phyloP scores from a whole-genome alignment of 2,888 invertebrate species.

The Diplazon laetatorius region DNA sequence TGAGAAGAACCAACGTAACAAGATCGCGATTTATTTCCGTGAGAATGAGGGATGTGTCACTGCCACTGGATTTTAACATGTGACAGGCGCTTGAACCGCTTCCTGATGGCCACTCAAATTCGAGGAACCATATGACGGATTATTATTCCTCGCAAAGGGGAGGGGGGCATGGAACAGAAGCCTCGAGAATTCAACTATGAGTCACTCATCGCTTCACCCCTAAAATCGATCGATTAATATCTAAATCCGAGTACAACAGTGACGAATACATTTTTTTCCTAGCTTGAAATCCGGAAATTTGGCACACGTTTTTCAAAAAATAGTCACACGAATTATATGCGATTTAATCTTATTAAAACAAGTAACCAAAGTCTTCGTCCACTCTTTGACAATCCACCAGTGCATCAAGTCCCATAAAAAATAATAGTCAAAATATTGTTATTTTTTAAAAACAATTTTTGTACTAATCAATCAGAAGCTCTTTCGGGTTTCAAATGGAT shows the following conservation, averaged over 20 bases:
- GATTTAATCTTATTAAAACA: too few relatives aligned
- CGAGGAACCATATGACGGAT: conserved; percentile 43
- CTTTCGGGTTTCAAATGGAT: too few relatives aligned
- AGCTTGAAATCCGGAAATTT: too few relatives aligned
- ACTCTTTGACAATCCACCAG: too few relatives aligned
- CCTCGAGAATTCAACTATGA: conserved; percentile 36
- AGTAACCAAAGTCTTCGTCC: too few relatives aligned
- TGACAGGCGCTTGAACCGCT: conserved; percentile 11
- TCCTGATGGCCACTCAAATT: conserved; percentile 28
- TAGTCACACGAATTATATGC: conserved; percentile 15
- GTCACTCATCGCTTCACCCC: conserved; percentile 37
- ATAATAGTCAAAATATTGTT: too few relatives aligned
- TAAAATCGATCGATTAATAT: conserved; percentile 32
- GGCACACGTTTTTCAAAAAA: too few relatives aligned
- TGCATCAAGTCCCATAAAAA: too few relatives aligned
- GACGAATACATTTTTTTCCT: too few relatives aligned
- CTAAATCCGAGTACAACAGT: conserved; percentile 1
- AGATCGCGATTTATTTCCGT: conserved; percentile 49
- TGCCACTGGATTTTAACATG: conserved; percentile 41
- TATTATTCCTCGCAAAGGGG: conserved; percentile 32
- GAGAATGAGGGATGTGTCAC: conserved; percentile 49
- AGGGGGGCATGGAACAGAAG: too few relatives aligned
- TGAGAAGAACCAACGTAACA: conserved; percentile 42
- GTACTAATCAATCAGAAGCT: too few relatives aligned
- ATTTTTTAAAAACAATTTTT: too few relatives aligned